Conservation (phyloP, 2,888 invertebrate species). For the Drosophila setosimentum region DNA sequence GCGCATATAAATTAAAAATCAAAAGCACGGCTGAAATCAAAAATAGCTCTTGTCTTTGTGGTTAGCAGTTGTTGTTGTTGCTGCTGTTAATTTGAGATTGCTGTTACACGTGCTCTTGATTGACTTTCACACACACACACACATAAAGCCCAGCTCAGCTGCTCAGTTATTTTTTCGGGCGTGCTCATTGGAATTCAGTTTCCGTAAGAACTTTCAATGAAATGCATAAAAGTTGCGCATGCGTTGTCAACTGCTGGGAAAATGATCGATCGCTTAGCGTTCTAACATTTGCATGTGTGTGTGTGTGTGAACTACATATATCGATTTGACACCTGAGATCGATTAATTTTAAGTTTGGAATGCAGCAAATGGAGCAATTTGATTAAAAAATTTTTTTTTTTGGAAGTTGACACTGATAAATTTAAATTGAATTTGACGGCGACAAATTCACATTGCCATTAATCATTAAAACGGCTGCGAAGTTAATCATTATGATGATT, state of each 20-base stretch:
- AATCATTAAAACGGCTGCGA: constrained; percentile 1
- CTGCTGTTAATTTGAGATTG: constrained; percentile 24
- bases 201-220: constrained; percentile 54
- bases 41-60: constrained; percentile 5
- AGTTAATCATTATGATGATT: constrained; percentile 44
- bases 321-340: constrained; percentile 19
- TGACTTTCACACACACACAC: constrained; percentile 68
- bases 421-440: background rate
- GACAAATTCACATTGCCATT: constrained; percentile 38
- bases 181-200: constrained; percentile 58
- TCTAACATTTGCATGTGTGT: background rate
- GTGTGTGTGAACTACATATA: background rate
- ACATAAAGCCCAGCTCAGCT: constrained; percentile 14
- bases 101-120: constrained; percentile 76
- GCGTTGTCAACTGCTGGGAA: constrained; percentile 37
- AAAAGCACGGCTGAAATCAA: constrained; percentile 12
- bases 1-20: constrained; percentile 43
- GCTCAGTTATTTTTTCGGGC: constrained; percentile 13
- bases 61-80: constrained; percentile 24
- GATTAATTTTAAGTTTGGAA: background rate
- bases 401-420: background rate
- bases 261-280: background rate
- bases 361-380: background rate
- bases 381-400: background rate
- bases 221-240: constrained; percentile 15